phyloP scores from a whole-genome alignment of 2,888 invertebrate species.

The Cheilosia urbana region DNA sequence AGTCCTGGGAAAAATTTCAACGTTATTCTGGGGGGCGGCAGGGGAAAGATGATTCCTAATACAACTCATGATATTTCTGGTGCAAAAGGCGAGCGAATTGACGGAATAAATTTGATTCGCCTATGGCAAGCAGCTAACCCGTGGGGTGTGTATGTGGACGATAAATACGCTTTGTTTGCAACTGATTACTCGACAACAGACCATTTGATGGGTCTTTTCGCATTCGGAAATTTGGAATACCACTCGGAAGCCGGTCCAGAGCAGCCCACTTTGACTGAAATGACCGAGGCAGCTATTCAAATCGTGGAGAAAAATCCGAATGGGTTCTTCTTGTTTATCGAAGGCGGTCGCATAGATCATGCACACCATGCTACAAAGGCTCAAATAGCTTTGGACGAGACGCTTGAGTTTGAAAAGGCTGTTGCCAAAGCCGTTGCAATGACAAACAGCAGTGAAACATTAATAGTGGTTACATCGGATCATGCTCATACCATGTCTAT shows the following conservation, averaged over 20 bases:
- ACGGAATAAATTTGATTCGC: constrained; percentile 87
- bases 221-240: constrained; percentile 85
- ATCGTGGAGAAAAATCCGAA: constrained; percentile 85
- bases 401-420: constrained; percentile 90
- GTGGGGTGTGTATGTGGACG: constrained; percentile 86
- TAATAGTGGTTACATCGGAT: constrained; percentile 91
- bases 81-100: constrained; percentile 85
- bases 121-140: constrained; percentile 86
- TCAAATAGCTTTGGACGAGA: constrained; percentile 89
- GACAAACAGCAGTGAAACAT: constrained; percentile 88
- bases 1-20: constrained; percentile 89
- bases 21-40: constrained; percentile 91
- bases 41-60: constrained; percentile 87
- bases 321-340: constrained; percentile 86
- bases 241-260: constrained; percentile 83
- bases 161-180: constrained; percentile 85
- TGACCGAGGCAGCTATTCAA: constrained; percentile 87
- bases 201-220: constrained; percentile 85
- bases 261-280: constrained; percentile 87
- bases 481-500: constrained; percentile 91
- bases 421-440: constrained; percentile 86
- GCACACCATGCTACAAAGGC: constrained; percentile 89
- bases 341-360: constrained; percentile 90
- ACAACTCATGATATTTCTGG: constrained; percentile 84
- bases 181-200: constrained; percentile 84